Evolutionary conservation across 2,888 invertebrate genomes (phyloP).

Genomic region (Apantesis nais): DNA sequence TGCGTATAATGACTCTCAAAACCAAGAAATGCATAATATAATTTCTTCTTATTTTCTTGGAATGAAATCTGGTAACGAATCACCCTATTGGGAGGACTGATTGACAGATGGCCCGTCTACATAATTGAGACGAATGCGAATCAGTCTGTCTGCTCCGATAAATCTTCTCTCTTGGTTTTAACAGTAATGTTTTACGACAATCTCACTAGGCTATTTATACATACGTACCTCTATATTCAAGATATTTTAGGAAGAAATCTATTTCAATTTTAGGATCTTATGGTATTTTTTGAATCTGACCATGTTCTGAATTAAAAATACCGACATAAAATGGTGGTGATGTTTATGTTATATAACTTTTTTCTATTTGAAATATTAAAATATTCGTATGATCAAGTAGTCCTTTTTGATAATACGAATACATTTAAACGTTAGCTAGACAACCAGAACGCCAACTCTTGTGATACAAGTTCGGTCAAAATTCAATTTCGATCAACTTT

Average conservation of each 20-base stretch:
- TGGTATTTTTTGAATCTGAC: no score
- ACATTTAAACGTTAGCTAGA: no score
- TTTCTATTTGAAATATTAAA: neutral
- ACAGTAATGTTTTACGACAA: constrained; percentile 50
- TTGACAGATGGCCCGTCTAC: constrained; percentile 82
- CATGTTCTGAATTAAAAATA: neutral
- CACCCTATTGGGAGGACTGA: constrained; percentile 77
- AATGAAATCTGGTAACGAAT: constrained; percentile 73
- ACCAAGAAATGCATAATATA: constrained; percentile 29
- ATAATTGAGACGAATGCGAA: constrained; percentile 82
- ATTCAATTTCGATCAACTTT: no score
- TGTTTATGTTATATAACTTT: no score
- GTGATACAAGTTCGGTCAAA: no score
- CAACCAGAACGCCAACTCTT: no score
- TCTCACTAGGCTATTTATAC: neutral
- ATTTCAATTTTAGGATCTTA: no score
- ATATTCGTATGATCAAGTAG: neutral
- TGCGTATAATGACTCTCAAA: neutral
- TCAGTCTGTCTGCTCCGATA: constrained; percentile 69
- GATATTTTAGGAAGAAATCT: neutral
- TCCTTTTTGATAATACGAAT: no score
- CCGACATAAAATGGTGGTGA: no score
- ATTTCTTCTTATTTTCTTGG: constrained; percentile 50
- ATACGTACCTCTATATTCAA: neutral
- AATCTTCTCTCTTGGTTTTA: constrained; percentile 63